Conservation (phyloP, 2,113 vertebrate species). For the Piliocolobus tephrosceles region DNA sequence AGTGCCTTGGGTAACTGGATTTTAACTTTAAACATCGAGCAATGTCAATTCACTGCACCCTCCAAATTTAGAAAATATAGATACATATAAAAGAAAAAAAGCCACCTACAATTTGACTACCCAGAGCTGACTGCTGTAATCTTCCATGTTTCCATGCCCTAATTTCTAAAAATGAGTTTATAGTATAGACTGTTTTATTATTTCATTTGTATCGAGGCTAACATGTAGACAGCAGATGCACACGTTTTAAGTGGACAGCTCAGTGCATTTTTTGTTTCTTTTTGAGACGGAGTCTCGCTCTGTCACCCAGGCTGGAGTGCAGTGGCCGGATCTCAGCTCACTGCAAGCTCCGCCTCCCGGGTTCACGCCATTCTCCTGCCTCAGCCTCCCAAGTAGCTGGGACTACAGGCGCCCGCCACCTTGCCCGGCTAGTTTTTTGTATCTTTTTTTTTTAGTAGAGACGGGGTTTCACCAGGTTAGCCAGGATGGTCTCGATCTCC, state of each 20-base stretch:
- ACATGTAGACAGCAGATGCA: background rate
- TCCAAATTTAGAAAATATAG: slow-evolving; percentile 23
- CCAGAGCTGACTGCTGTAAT: background rate
- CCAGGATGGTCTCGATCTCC: no score
- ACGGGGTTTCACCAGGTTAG: no score
- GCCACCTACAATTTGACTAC: background rate
- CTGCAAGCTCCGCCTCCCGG: no score
- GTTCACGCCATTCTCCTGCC: no score
- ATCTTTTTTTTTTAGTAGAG: no score
- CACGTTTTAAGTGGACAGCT: background rate
- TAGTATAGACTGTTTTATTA: background rate
- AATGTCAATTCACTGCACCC: background rate
- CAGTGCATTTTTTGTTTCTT: background rate
- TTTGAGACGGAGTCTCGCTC: no score
- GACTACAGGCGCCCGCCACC: no score
- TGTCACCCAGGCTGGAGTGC: no score
- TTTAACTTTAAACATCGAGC: background rate
- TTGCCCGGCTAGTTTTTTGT: no score
- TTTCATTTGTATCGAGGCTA: background rate
- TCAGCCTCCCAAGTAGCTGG: no score
- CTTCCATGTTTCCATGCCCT: background rate
- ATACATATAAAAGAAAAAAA: background rate
- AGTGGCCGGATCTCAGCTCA: no score
- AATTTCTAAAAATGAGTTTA: background rate
- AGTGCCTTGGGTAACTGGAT: background rate